Evolutionary conservation across 2,113 vertebrate species (phyloP).

Genomic region (Chloropsis hardwickii): DNA sequence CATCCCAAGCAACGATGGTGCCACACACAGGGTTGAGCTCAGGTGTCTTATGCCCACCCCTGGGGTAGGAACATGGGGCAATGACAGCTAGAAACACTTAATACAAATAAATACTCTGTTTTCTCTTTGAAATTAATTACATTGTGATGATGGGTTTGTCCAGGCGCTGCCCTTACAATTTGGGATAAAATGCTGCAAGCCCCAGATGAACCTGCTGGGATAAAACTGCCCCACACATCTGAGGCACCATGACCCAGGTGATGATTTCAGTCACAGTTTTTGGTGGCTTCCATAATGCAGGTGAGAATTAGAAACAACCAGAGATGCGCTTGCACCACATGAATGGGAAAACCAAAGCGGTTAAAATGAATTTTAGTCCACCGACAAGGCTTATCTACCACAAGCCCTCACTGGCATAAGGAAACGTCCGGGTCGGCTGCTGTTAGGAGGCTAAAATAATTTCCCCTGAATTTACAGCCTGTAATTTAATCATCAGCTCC

Average conservation of each 20-base stretch:
- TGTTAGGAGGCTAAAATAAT: slow-evolving; percentile 54
- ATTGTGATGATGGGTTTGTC: accelerated
- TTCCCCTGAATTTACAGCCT: slow-evolving; percentile 55
- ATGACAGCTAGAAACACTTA: not conserved
- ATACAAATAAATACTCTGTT: not conserved
- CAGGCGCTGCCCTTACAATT: accelerated
- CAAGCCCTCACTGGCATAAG: not conserved
- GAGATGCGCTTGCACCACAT: not conserved
- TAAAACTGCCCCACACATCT: not conserved
- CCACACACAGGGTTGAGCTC: not conserved
- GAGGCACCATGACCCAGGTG: accelerated
- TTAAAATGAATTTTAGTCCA: not conserved
- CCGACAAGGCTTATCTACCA: not conserved
- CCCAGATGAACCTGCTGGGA: not conserved
- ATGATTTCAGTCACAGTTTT: not conserved
- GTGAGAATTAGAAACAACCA: not conserved
- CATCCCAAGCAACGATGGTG: accelerated
- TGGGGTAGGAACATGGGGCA: not conserved
- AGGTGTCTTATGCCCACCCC: accelerated
- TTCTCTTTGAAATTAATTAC: not conserved
- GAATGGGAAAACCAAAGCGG: not conserved
- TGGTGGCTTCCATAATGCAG: not conserved
- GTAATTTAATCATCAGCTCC: slow-evolving; percentile 53
- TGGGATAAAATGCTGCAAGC: not conserved
- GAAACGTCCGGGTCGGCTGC: slow-evolving; percentile 9